Evolutionary conservation across 2,797 vertebrate genomes (phyloP), one percentile per base, ranked within the genome.

Genomic region (Nyctalus aviator): DNA sequence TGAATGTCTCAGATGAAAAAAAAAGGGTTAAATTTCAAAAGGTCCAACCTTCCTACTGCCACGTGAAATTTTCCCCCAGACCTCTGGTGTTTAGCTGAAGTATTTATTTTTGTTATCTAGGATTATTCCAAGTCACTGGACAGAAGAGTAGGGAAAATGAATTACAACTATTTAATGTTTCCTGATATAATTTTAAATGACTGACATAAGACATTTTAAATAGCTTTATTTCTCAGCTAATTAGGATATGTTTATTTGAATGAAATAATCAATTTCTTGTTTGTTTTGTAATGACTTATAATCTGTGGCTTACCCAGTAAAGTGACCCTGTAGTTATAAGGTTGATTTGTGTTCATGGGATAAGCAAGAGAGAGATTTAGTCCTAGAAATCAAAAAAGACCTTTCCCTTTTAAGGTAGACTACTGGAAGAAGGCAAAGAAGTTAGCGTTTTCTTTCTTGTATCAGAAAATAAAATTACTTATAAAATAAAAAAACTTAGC

Each of bases 401-500:
- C 83, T 77, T 20, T 83, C 18, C 14, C 46, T 90, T 44, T 75
- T 62, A 88, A 88, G 12, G 12, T 66, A 71, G 82, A 7, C 44
- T 94, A 8, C 15, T 82, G 48, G 90, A 87, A 44, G 71, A 96
- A 87, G 25, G 76, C 48, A 92, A 48, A 90, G 15, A 93, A 77
- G 6, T 90, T 21, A 77, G 5, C 92, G 5, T 93, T 81, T 90
- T 88, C 50, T 84, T 89, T 94, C 14, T 95, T 88, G 27, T 88
- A 84, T 84, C n/a, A 88, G 82, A 77, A 94, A 90, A 84, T 86
- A 79, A 93, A 94, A 53, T 86, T 94, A 82, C 64, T 88, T 48
- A 23, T 73, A 59, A 71, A 94, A 59, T 90, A 2, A 32, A 57
- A 32, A 59, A 48, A 50, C 50, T 77, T 46, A 87, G 35, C 30